phyloP scores from a whole-genome alignment of 2,113 vertebrate species.

The Miniopterus natalensis region DNA sequence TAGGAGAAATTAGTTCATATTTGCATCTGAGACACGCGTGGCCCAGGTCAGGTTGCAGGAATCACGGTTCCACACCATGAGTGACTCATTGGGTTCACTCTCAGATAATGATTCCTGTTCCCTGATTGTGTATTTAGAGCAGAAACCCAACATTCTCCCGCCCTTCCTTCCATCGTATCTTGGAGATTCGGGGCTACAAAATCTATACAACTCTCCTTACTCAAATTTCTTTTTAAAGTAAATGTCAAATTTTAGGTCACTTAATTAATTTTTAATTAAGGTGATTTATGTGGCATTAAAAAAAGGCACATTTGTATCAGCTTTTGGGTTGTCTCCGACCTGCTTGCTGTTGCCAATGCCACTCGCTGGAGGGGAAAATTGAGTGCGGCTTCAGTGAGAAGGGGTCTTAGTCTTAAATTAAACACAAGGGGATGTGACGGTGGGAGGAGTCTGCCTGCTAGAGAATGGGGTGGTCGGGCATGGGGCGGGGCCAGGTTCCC shows the following conservation, averaged over 20 bases:
- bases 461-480: not conserved
- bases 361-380: not conserved
- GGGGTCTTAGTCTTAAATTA: constrained; percentile 12
- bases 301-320: constrained; percentile 69
- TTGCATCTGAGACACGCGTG: constrained; percentile 54
- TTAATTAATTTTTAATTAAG: constrained; percentile 87
- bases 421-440: not conserved
- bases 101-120: constrained; percentile 61
- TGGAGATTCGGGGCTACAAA: constrained; percentile 52
- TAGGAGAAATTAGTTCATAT: constrained; percentile 79
- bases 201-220: constrained; percentile 46
- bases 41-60: constrained; percentile 74
- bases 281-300: constrained; percentile 82
- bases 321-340: constrained; percentile 58
- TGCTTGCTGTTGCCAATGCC: constrained; percentile 48
- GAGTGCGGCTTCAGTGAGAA: not conserved
- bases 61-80: not conserved
- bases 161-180: not conserved
- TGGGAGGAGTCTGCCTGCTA: not conserved
- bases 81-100: constrained; percentile 57
- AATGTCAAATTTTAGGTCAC: constrained; percentile 79
- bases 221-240: constrained; percentile 77
- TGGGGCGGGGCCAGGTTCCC: not conserved
- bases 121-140: constrained; percentile 68
- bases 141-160: constrained; percentile 25